Conservation (phyloP, 2,888 invertebrate species). For the Diaphora mendica region DNA sequence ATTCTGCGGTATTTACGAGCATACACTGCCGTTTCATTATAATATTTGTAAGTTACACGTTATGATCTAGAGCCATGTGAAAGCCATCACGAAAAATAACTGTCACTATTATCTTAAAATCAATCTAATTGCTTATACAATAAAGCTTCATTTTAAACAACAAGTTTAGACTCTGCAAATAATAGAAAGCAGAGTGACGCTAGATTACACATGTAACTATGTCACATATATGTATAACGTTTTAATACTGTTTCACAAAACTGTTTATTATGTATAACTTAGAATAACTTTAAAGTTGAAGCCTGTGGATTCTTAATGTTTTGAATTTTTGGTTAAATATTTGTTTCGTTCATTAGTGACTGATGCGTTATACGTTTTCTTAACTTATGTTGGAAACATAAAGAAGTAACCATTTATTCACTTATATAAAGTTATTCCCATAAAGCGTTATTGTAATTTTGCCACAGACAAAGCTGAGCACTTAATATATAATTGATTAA, state of each 20-base stretch:
- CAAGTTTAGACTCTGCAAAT: conserved; percentile 7
- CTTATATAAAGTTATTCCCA: not conserved
- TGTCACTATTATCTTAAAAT: conserved; percentile 29
- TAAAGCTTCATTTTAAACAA: conserved; percentile 49
- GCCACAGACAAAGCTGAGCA: not conserved
- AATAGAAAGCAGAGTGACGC: not conserved
- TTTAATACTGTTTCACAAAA: conserved; percentile 1
- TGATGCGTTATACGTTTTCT: not conserved
- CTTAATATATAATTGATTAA: not conserved
- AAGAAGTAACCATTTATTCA: not conserved
- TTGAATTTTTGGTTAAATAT: not conserved
- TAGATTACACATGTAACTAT: not conserved
- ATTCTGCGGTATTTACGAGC: not conserved
- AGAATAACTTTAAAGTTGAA: not conserved
- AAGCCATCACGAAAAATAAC: conserved; percentile 25
- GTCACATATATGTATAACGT: not conserved
- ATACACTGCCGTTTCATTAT: not conserved
- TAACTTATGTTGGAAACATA: not conserved
- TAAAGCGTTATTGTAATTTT: not conserved
- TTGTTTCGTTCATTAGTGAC: not conserved
- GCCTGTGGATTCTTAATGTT: not conserved
- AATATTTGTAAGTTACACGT: not conserved
- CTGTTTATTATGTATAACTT: not conserved
- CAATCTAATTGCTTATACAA: conserved; percentile 62
- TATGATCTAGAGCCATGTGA: not conserved